Evolutionary conservation across 2,113 vertebrate species (phyloP).

Genomic region (Puma concolor): DNA sequence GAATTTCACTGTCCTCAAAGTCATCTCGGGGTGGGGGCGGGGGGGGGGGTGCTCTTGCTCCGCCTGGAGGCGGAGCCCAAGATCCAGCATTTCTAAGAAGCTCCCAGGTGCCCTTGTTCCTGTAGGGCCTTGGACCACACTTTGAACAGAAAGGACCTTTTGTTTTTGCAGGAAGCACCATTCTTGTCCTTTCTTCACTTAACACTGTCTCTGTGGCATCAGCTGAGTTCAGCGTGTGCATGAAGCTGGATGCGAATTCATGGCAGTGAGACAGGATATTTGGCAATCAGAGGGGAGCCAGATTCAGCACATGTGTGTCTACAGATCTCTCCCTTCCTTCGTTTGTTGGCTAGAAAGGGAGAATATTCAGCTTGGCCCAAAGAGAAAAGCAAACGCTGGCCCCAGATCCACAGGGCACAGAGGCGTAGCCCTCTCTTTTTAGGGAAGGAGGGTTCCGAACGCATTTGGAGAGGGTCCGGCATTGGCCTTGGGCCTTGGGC

Average conservation of each 20-base stretch:
- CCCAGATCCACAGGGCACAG: background rate
- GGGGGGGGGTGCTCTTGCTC: background rate
- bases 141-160: background rate
- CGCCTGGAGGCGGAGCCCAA: accelerated
- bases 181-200: background rate
- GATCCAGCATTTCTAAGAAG: background rate
- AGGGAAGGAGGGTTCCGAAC: background rate
- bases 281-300: background rate
- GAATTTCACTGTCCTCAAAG: background rate
- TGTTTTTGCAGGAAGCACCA: background rate
- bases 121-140: background rate
- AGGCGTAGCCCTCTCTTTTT: background rate
- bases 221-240: accelerated
- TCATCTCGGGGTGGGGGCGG: background rate
- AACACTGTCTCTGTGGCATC: background rate
- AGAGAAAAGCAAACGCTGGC: background rate
- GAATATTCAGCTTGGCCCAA: background rate
- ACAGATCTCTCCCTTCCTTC: background rate
- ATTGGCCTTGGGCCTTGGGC: background rate
- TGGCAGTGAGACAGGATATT: background rate
- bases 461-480: background rate
- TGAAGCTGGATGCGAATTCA: background rate
- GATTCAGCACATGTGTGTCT: background rate
- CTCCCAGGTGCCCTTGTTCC: background rate
- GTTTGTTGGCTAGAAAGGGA: background rate